Conservation (phyloP, 2,113 vertebrate genomes). For the Scatophagus argus region DNA sequence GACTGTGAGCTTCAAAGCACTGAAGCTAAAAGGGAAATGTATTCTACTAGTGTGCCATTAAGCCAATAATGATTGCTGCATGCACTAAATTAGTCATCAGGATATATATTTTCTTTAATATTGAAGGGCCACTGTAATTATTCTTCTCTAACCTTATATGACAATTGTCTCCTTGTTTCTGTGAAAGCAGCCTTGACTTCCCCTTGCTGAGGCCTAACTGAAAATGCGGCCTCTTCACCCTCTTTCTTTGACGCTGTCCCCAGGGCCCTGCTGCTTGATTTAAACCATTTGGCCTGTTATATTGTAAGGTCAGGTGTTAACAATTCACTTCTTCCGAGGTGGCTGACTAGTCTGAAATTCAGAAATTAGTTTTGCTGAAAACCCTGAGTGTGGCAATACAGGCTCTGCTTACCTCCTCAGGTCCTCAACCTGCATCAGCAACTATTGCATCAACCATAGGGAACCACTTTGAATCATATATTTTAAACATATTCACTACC, state of each 20-base stretch:
- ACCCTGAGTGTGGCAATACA: constrained; percentile 39
- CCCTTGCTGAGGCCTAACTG: constrained; percentile 47
- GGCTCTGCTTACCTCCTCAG: constrained; percentile 12
- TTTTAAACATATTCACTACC: constrained; percentile 16
- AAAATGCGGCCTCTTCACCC: constrained; percentile 56
- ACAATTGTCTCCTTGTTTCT: constrained; percentile 59
- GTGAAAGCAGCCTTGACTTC: constrained; percentile 62
- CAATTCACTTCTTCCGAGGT: constrained; percentile 71
- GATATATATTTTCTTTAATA: constrained; percentile 38
- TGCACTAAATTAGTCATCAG: constrained; percentile 21
- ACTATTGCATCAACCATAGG: not conserved
- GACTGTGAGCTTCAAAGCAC: not conserved
- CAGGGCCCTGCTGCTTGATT: constrained; percentile 66
- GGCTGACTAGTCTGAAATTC: constrained; percentile 76
- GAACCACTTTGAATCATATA: not conserved
- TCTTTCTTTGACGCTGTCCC: constrained; percentile 60
- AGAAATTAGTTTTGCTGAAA: constrained; percentile 77
- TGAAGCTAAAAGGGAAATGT: constrained; percentile 9
- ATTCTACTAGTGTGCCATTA: not conserved
- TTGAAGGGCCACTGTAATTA: constrained; percentile 42
- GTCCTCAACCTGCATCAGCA: constrained; percentile 40
- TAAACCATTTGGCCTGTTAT: constrained; percentile 76
- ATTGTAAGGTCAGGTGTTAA: constrained; percentile 82
- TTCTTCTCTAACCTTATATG: constrained; percentile 51
- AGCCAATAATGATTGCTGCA: constrained; percentile 27